A percentile compares a stretch with the other conserved stretches of the same genome.
phyloP scores from a whole-genome alignment of 2,113 vertebrate genomes.

The Isurus oxyrinchus region DNA sequence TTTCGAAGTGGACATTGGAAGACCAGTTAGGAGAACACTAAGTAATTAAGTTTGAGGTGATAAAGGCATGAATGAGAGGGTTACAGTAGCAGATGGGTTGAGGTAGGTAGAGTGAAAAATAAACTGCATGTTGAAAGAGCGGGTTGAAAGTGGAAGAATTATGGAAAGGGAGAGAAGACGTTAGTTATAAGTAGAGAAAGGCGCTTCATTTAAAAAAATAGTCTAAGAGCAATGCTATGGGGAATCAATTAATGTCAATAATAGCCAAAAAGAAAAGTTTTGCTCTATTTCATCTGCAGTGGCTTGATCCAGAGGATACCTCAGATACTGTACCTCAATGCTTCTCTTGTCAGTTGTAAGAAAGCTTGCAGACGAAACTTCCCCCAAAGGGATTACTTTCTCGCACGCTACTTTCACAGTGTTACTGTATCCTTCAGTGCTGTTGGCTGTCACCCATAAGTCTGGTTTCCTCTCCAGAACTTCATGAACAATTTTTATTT shows the following conservation, averaged over 20 bases:
- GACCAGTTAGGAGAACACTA: no score
- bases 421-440: constrained; percentile 18
- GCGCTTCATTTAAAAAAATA: background rate
- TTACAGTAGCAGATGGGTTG: no score
- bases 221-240: background rate
- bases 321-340: background rate
- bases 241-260: background rate
- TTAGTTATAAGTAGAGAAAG: background rate
- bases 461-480: constrained; percentile 25
- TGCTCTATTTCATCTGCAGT: background rate
- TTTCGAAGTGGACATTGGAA: no score
- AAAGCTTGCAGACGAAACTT: constrained; percentile 18
- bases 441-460: constrained; percentile 20
- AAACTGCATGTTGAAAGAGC: background rate
- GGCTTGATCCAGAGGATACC: background rate
- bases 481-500: constrained; percentile 32
- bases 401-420: constrained; percentile 8
- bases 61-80: no score
- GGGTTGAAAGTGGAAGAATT: background rate
- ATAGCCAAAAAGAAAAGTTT: background rate
- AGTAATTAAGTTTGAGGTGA: no score
- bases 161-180: no score
- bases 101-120: background rate
- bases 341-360: constrained; percentile 29
- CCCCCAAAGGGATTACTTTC: constrained; percentile 10